Base-by-base conservation (phyloP, 2,888 invertebrate genomes). In the Philhelius pedissequus region DNA sequence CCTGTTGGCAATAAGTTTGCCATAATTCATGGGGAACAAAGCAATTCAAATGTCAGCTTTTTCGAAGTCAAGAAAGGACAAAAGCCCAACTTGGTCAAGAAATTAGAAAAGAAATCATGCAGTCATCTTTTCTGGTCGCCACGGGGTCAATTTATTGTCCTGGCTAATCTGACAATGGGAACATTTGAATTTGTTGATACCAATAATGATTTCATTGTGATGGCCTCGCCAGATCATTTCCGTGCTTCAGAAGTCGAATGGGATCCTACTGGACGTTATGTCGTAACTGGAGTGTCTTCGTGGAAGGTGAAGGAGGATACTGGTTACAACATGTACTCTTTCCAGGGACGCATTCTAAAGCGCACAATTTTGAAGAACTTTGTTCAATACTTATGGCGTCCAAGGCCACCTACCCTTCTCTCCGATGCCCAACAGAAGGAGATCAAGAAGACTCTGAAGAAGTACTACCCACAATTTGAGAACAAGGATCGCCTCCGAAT, bases 241-340 rank as follows among this genome's bases (percentile, higher is more conserved):
- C 96, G 96, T 89, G 94, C 94, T 5, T 97, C 98, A 0, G 98
- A 99, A 90, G 97, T 99, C 1, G 99, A 99, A 91, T 99, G 99
- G 99, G 99, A 99, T 92, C 99, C 99, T 1, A 99, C 99, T 3
- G 99, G 99, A 1, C 94, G 99, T 86, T 99, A 97, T 90, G 97
- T 99, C 13, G 96, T 97, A 68, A 98, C 99, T 0, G 97, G 96
- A 0, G 98, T 99, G 18, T 98, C 98, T 1, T 96, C 96, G 84
- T 98, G 98, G 95, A 98, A 98, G 89, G 97, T 97, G 86, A 98
- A 98, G 92, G 98, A 98, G 88, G 96, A 96, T 91, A 93, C 93
- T 82, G 99, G 98, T 2, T 99, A 97, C 92, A 98, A 98, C 94
- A 95, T 99, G 89, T 99, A 99, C 96, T 97, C 98, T 38, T 99